Evolutionary conservation across 2,797 vertebrate genomes (phyloP).

Genomic region (Nannoperca obscura): DNA sequence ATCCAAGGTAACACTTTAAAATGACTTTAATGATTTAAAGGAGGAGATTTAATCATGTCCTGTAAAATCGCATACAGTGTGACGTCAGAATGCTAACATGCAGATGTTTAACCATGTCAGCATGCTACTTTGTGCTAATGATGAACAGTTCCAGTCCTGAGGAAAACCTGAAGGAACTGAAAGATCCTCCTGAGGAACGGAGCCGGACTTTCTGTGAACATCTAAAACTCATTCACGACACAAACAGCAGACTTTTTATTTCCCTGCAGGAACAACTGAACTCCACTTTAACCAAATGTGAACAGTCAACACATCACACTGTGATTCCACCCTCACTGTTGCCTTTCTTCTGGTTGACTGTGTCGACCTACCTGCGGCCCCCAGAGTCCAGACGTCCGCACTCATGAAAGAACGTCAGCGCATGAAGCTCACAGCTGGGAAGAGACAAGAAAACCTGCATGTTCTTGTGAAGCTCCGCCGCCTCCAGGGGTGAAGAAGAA

Average conservation of each 20-base stretch:
- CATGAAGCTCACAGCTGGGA: constrained; percentile 30
- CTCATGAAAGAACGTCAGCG: constrained; percentile 36
- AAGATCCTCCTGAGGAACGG: not conserved
- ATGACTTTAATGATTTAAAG: too few species aligned
- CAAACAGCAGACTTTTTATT: not conserved
- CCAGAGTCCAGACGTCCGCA: constrained; percentile 42
- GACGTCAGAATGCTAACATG: too few species aligned
- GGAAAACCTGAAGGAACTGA: not conserved
- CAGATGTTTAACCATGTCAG: too few species aligned
- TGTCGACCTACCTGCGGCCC: constrained; percentile 25
- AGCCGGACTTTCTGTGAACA: not conserved
- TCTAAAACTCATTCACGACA: not conserved
- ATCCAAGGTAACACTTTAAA: too few species aligned
- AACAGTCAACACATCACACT: not conserved
- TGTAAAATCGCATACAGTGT: too few species aligned
- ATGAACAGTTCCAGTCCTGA: too few species aligned
- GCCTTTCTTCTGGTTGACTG: constrained; percentile 37
- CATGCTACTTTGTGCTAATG: too few species aligned
- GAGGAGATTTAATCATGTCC: too few species aligned
- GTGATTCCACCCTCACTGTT: constrained; percentile 7
- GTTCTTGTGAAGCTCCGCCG: constrained; percentile 8
- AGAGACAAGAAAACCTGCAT: constrained; percentile 44
- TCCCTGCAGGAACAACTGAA: not conserved
- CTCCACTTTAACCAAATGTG: too few species aligned
- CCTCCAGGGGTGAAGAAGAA: constrained; percentile 32